Percentiles rank a stretch among this genome's conserved stretches.
These are phyloP conservation scores for Coptotermes formosanus DNA, from an alignment of 1,140 invertebrate genomes.

Conservation along the genomic window DNA sequence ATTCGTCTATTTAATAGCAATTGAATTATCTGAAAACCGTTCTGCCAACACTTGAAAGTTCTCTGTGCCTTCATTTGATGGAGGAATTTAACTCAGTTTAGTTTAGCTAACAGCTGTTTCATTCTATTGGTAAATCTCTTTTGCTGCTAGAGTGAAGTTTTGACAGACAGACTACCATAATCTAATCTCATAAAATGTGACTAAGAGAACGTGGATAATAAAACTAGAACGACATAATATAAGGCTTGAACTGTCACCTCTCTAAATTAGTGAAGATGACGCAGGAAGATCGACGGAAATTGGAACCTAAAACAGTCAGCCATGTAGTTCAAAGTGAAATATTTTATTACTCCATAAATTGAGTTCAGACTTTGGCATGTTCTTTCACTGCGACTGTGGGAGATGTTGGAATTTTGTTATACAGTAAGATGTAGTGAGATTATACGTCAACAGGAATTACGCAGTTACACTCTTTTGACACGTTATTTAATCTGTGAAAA, in stretches of 20 bases:
- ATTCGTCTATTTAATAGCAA: not conserved
- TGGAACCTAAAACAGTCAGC: not conserved
- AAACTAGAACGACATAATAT: not conserved
- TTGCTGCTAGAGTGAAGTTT: not conserved
- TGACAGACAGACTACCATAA: constrained; percentile 13
- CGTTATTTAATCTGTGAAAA: too few relatives aligned
- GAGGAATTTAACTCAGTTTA: constrained; percentile 1
- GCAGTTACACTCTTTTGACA: not conserved
- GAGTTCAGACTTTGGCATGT: not conserved
- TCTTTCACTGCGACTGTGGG: not conserved
- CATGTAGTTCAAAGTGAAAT: constrained; percentile 4
- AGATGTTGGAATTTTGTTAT: not conserved
- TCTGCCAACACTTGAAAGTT: not conserved
- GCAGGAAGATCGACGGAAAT: not conserved
- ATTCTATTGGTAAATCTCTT: not conserved
- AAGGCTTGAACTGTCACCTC: constrained; percentile 3
- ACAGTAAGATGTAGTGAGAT: not conserved
- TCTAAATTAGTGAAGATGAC: not conserved
- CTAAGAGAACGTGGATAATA: not conserved
- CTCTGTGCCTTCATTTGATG: not conserved
- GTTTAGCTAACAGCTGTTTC: not conserved
- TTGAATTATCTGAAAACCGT: not conserved
- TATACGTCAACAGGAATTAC: not conserved
- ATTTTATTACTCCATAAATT: constrained; percentile 1
- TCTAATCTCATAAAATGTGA: constrained; percentile 14